Evolutionary conservation across 2,888 invertebrate genomes (phyloP), one percentile per base, ranked within the genome.

Genomic region (Entomobrya proxima): DNA sequence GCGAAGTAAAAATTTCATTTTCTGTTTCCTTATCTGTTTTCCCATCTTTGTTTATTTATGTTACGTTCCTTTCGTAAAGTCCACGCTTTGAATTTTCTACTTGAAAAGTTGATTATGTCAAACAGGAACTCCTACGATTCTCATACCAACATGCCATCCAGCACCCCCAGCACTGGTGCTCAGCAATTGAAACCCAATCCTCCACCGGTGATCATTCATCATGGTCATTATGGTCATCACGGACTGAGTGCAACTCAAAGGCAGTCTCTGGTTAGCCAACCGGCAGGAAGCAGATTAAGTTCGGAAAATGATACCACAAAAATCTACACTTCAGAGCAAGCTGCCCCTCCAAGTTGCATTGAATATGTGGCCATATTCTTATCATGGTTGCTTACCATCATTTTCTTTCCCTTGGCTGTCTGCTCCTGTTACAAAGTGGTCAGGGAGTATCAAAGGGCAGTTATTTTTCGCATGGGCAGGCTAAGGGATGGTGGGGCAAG

Each of bases 401-500:
- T 77, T 0, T 85, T 87, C 61, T 87, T 87, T 24, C 85, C 85
- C 0, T 81, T 85, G n/a, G 87, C 78, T 0, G 81, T 75, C 32
- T 82, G 30, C 37, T 75, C 75, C 1, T 82, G 75, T 72, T 87
- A 81, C 82, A 85, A 92, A 92, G 92, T 93, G 55, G 93, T 93
- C 0, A 92, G 93, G 89, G 93, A 93, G 90, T 93, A 93, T 91
- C 93, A 93, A 90, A 90, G 93, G 85, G 93, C 93, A 24, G 93
- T 93, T 74, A 93, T 93, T 75, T 93, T 93, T 90, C 91, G 93
- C 74, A 91, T 93, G 67, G 93, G 93, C 67, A 91, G 93, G 35
- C 90, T 93, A 18, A 88, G 92, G 52, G 91, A 91, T 18, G 93
- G 93, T 4, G 93, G 93, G 0, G 92, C 93, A 9, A 92, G 93